These are phyloP conservation scores for Phenacoccus solenopsis DNA, from an alignment of 1,140 invertebrate genomes.

Conservation along the genomic window DNA sequence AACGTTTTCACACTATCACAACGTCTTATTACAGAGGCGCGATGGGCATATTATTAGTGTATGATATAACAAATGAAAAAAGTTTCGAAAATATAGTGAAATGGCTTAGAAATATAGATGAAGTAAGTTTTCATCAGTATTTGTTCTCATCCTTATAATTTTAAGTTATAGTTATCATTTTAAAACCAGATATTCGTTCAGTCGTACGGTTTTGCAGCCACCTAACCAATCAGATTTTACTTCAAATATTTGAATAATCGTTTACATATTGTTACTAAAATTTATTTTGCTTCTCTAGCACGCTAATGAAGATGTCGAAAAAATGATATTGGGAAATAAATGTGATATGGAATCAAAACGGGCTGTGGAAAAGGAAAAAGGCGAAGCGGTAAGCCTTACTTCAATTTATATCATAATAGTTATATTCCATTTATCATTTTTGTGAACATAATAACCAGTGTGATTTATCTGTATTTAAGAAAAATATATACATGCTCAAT, in stretches of 20 bases:
- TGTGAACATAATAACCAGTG: neutral
- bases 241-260: conserved; percentile 4
- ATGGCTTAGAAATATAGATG: conserved; percentile 76
- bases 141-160: neutral
- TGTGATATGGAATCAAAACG: conserved; percentile 98
- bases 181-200: no score
- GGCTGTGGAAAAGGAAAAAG: conserved; percentile 77
- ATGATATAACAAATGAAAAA: conserved; percentile 73
- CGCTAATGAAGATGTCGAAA: conserved; percentile 98
- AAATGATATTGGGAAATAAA: conserved; percentile 99
- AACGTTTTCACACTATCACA: conserved; percentile 65
- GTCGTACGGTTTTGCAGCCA: neutral
- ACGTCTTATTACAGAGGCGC: conserved; percentile 77
- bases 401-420: neutral
- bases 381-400: conserved; percentile 57
- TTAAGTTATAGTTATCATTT: no score
- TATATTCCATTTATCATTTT: neutral
- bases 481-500: no score
- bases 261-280: neutral
- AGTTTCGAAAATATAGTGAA: conserved; percentile 77
- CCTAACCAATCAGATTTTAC: neutral
- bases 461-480: neutral
- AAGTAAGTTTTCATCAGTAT: conserved; percentile 37
- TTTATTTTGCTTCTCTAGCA: conserved; percentile 46
- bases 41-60: conserved; percentile 77